Percentiles rank a stretch among this genome's conserved stretches.
Conservation (phyloP, 2,797 vertebrate species). For the Synaphobranchus kaupii region DNA sequence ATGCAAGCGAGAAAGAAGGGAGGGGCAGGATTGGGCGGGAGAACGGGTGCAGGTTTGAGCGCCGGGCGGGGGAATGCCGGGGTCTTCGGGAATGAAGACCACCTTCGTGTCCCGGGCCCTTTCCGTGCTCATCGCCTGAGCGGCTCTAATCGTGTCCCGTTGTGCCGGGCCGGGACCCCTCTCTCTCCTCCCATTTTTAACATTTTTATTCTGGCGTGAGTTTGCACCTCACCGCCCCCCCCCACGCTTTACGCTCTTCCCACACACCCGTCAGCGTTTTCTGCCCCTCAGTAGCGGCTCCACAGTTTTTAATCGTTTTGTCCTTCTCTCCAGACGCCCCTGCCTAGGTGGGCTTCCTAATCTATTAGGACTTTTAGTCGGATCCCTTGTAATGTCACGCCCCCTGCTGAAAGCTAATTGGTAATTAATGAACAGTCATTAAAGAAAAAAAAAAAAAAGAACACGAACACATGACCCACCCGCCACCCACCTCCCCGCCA, state of each 20-base stretch:
- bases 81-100: background rate
- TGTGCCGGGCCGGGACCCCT: constrained; percentile 74
- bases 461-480: background rate
- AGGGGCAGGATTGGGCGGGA: background rate
- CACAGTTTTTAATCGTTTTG: constrained; percentile 88
- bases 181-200: constrained; percentile 44
- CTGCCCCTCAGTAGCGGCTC: constrained; percentile 82
- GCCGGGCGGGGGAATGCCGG: background rate
- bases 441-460: constrained; percentile 31
- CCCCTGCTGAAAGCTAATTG: constrained; percentile 84
- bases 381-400: constrained; percentile 85
- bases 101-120: background rate
- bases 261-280: constrained; percentile 82
- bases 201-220: background rate
- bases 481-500: no score
- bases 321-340: constrained; percentile 83
- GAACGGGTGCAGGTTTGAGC: constrained; percentile 29
- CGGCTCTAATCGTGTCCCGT: constrained; percentile 68
- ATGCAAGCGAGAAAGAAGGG: constrained; percentile 32
- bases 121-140: no score
- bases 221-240: background rate
- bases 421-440: constrained; percentile 87
- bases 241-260: constrained; percentile 69
- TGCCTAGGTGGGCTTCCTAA: constrained; percentile 92
- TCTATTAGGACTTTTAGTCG: constrained; percentile 87